These are phyloP conservation scores for Nipponia nippon DNA, from an alignment of 2,113 vertebrate genomes.

Conservation along the genomic window DNA sequence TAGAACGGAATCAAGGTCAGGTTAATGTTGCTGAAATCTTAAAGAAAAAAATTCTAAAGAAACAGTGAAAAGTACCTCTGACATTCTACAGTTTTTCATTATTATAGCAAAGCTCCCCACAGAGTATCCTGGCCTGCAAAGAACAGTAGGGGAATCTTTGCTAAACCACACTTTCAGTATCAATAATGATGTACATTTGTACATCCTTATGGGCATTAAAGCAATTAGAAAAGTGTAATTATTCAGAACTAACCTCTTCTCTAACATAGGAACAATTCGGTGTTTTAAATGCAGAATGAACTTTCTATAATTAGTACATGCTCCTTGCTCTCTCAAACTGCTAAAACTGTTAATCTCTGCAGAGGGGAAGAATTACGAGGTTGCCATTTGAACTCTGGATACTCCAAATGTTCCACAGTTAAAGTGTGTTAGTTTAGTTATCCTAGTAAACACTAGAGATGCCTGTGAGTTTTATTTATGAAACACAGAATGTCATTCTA, in stretches of 20 bases:
- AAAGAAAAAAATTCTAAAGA: neutral
- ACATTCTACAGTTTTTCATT: neutral
- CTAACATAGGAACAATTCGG: neutral
- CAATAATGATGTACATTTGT: neutral
- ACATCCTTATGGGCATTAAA: neutral
- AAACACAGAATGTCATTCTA: neutral
- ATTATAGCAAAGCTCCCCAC: neutral
- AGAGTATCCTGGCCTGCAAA: neutral
- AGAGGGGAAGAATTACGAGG: neutral
- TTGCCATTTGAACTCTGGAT: neutral
- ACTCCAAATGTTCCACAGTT: accelerated
- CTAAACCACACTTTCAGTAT: neutral
- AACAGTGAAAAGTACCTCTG: neutral
- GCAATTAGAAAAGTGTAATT: neutral
- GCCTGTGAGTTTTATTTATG: neutral
- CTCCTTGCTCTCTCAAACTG: neutral
- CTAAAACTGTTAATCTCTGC: neutral
- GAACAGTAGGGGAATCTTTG: neutral
- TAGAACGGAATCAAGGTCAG: neutral
- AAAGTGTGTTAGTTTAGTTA: neutral
- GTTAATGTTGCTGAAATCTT: neutral
- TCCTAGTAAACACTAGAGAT: neutral
- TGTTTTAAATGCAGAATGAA: neutral
- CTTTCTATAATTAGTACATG: neutral
- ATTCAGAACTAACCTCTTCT: neutral